A percentile compares a stretch with the other conserved stretches of the same genome.
Conservation (phyloP, 2,113 vertebrate species). For the Pampusana beccarii region DNA sequence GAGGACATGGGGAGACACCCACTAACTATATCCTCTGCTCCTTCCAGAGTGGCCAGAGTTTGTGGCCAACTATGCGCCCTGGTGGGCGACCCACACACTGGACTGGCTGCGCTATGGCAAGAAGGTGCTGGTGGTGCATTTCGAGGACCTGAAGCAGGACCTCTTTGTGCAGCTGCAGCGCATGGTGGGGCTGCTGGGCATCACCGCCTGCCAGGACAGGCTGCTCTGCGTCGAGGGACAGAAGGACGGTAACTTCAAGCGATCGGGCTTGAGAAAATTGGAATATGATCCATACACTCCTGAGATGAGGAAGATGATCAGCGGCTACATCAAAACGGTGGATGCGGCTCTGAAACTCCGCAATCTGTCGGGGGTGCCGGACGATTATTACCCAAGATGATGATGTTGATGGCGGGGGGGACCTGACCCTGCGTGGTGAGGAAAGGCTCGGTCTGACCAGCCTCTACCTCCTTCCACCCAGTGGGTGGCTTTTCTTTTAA, state of each 20-base stretch:
- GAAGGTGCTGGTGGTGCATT: slow-evolving; percentile 92
- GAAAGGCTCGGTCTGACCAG: neutral
- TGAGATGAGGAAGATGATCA: slow-evolving; percentile 86
- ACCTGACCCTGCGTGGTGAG: neutral
- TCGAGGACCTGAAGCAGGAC: slow-evolving; percentile 90
- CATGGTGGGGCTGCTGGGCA: slow-evolving; percentile 88
- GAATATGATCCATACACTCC: slow-evolving; percentile 93
- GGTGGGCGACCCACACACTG: slow-evolving; percentile 95
- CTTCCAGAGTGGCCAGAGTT: slow-evolving; percentile 95
- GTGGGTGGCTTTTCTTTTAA: slow-evolving; percentile 52
- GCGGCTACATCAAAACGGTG: slow-evolving; percentile 87
- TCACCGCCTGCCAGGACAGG: slow-evolving; percentile 85
- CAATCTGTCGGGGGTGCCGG: slow-evolving; percentile 88
- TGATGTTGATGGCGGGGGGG: neutral
- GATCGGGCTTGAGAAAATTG: slow-evolving; percentile 90
- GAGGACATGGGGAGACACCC: neutral
- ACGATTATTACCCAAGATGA: slow-evolving; percentile 95
- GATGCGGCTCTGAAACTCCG: slow-evolving; percentile 82
- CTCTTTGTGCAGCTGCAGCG: slow-evolving; percentile 88
- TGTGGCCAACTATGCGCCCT: slow-evolving; percentile 92
- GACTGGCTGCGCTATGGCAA: slow-evolving; percentile 93
- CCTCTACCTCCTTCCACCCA: slow-evolving; percentile 63
- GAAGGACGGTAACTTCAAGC: slow-evolving; percentile 97
- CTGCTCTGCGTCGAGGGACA: slow-evolving; percentile 95
- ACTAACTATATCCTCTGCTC: neutral